Base-by-base conservation (phyloP, 2,113 vertebrate species). In the Epinephelus lanceolatus region DNA sequence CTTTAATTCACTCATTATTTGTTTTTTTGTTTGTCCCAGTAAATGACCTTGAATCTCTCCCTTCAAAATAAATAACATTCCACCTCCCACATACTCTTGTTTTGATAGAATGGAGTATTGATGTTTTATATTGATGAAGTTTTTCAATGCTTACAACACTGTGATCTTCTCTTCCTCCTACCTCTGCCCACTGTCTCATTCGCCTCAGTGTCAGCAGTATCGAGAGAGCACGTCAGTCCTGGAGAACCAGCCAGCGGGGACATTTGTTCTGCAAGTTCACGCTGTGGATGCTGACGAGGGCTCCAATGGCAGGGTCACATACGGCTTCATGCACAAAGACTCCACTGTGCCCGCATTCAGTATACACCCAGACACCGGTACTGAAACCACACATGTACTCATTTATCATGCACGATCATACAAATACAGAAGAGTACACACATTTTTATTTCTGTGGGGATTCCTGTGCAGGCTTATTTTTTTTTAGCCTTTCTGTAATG, bases 201-300 rank as follows among this genome's bases (percentile, higher is more conserved):
- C 21, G 67, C 57, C 63, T 61, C 86, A 98, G 97, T 98, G 97
- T 89, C 96, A 96, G 18, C 93, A 96, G 93, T 98, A 98, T 76
- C 79, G 85, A 25, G 96, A 97, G 59, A 95, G 95, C 61, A 95
- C 96, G 1, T 95, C 95, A 3, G 97, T 98, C 30, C 85, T 96
- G 89, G 97, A 98, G 93, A 98, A 97, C 88, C 97, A 97, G 91
- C 97, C 96, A 4, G 89, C 94, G 1, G 97, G 97, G 49, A 96
- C 96, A 0, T 95, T 96, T 11, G 96, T 97, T 17, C 94, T 97
- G 75, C 96, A 97, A 86, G 96, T 97, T 21, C 95, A 96, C 49
- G 97, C 97, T 6, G 94, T 94, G 84, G 97, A 98, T 86, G 96
- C 96, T 15, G 97, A 98, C 72, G 96, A 97, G 79, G 97, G 97